These are phyloP conservation scores for Labroides dimidiatus DNA, from an alignment of 2,797 vertebrate species.

Conservation along the genomic window DNA sequence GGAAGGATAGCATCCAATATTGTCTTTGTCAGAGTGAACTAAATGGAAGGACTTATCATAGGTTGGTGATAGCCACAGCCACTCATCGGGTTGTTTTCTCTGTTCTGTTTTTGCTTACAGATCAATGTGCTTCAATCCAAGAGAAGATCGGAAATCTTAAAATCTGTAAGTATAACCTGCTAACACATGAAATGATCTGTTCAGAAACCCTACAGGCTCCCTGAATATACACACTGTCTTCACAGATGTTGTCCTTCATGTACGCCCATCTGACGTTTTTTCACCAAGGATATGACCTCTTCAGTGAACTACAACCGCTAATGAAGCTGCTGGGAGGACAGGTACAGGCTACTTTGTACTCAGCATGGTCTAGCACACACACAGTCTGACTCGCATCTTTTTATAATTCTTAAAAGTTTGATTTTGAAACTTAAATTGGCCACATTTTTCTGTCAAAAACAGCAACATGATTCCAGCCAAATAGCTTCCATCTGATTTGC, in stretches of 20 bases:
- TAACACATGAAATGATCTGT: neutral
- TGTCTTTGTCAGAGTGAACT: too few relatives aligned
- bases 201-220: neutral
- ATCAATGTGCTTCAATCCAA: slow-evolving; percentile 99
- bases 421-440: neutral
- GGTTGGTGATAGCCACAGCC: too few relatives aligned
- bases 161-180: slow-evolving; percentile 88
- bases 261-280: slow-evolving; percentile 98
- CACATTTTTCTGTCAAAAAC: neutral
- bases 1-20: too few relatives aligned
- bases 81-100: neutral
- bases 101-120: slow-evolving; percentile 70
- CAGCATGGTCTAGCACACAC: neutral
- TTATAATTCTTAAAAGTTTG: neutral
- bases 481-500: neutral
- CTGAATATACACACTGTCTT: slow-evolving; percentile 2
- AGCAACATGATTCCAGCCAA: neutral
- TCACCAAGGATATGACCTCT: slow-evolving; percentile 98
- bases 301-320: slow-evolving; percentile 94
- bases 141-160: slow-evolving; percentile 97
- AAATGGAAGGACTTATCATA: too few relatives aligned
- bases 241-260: slow-evolving; percentile 98
- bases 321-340: slow-evolving; percentile 96
- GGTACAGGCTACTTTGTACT: slow-evolving; percentile 79
- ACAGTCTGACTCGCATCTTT: neutral